Conservation (phyloP, 2,888 invertebrate genomes). For the Temnothorax ravouxi region DNA sequence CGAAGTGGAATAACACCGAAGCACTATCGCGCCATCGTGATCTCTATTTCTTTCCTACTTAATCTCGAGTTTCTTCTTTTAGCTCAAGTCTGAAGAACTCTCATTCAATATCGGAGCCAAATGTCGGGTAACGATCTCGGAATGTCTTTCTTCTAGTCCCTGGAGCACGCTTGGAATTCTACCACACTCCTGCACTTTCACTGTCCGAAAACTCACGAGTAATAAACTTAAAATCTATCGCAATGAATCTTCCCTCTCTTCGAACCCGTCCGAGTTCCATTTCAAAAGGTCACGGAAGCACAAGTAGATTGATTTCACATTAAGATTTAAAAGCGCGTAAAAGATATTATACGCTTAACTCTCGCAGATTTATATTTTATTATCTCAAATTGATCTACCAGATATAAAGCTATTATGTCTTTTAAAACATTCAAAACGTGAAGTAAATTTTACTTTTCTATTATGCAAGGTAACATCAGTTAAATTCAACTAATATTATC, state of each 20-base stretch:
- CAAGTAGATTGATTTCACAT: conserved; percentile 31
- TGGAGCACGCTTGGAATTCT: conserved; percentile 38
- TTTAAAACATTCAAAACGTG: background rate
- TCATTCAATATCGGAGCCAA: conserved; percentile 46
- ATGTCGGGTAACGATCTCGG: conserved; percentile 43
- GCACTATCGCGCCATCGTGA: background rate
- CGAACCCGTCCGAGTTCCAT: background rate
- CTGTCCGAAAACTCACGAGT: conserved; percentile 48
- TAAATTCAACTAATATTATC: background rate
- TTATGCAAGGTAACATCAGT: background rate
- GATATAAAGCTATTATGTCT: background rate
- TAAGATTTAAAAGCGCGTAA: conserved; percentile 16
- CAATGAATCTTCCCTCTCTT: conserved; percentile 40
- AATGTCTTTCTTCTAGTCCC: conserved; percentile 52
- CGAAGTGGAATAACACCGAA: background rate
- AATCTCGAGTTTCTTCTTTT: conserved; percentile 24
- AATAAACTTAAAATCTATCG: conserved; percentile 46
- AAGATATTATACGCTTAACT: conserved; percentile 15
- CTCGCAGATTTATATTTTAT: background rate
- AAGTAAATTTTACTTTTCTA: background rate
- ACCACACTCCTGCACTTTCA: conserved; percentile 28
- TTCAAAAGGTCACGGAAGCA: conserved; percentile 1
- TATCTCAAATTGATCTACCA: background rate
- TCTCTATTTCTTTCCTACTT: conserved; percentile 22
- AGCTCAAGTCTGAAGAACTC: conserved; percentile 23